Conservation (phyloP, 2,888 invertebrate species). For the Horisme vitalbata region DNA sequence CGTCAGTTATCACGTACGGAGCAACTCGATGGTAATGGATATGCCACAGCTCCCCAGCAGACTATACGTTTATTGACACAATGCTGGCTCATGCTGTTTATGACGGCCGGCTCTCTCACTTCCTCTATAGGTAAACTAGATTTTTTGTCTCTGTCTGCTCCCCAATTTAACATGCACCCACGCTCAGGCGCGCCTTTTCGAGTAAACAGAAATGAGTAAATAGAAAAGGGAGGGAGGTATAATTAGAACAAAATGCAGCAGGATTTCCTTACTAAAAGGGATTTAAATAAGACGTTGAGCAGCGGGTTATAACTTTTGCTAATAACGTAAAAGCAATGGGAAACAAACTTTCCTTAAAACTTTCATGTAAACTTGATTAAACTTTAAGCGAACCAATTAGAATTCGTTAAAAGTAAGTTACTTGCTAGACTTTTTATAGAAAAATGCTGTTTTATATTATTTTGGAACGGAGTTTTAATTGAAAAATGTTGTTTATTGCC, state of each 20-base stretch:
- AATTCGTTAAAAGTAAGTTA: conserved; percentile 9
- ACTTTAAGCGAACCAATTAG: conserved; percentile 13
- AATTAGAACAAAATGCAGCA: conserved; percentile 77
- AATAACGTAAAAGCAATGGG: conserved; percentile 12
- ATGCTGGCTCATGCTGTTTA: conserved; percentile 48
- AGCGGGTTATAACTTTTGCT: conserved; percentile 13
- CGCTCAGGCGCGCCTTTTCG: conserved; percentile 74
- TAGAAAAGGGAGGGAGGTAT: conserved; percentile 77
- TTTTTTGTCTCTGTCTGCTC: conserved; percentile 72
- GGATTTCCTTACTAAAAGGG: conserved; percentile 48
- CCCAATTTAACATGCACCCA: conserved; percentile 78
- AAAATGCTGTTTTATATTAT: too few relatives aligned
- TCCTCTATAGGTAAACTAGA: conserved; percentile 53
- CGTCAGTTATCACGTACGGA: conserved; percentile 57
- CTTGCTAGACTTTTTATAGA: too few relatives aligned
- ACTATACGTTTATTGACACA: conserved; percentile 66
- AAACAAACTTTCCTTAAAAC: conserved; percentile 2
- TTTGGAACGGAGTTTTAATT: neutral
- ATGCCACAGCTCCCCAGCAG: conserved; percentile 60
- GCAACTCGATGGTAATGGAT: conserved; percentile 59
- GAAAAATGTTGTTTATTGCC: neutral
- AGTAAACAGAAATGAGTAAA: conserved; percentile 79
- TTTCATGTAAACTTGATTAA: conserved; percentile 6
- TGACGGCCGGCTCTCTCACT: conserved; percentile 55
- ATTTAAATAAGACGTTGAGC: conserved; percentile 27